Evolutionary conservation across 1,140 invertebrate genomes (phyloP).

Genomic region (Hestina assimilis): DNA sequence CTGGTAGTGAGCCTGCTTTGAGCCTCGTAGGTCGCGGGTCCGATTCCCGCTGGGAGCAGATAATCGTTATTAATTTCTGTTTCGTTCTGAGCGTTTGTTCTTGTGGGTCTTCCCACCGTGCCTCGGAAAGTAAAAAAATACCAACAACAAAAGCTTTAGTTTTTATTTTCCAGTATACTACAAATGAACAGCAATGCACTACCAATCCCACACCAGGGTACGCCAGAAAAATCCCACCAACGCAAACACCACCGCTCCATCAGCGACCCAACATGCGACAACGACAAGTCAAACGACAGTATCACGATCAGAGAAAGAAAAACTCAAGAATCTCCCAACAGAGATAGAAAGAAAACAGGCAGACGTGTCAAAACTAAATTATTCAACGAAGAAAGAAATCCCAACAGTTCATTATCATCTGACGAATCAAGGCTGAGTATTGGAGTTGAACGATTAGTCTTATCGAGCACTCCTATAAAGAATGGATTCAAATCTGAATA

Average conservation of each 20-base stretch:
- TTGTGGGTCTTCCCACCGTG: no score
- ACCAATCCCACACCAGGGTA: slow-evolving; percentile 50
- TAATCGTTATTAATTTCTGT: no score
- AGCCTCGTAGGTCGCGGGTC: no score
- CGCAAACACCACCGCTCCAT: slow-evolving; percentile 59
- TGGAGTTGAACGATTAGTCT: slow-evolving; percentile 50
- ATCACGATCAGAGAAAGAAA: slow-evolving; percentile 47
- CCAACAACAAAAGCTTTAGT: no score
- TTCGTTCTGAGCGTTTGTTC: no score
- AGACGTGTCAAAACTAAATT: slow-evolving; percentile 63
- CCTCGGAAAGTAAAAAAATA: no score
- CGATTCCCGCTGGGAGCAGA: no score
- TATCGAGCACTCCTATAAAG: slow-evolving; percentile 65
- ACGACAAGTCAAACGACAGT: slow-evolving; percentile 51
- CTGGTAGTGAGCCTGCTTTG: no score
- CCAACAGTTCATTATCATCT: slow-evolving; percentile 45
- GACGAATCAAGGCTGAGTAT: slow-evolving; percentile 58
- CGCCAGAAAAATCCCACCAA: slow-evolving; percentile 52
- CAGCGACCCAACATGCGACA: slow-evolving; percentile 63
- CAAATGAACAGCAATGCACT: slow-evolving; percentile 58
- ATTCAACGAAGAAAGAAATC: slow-evolving; percentile 56
- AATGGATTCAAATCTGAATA: slow-evolving; percentile 77
- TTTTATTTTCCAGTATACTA: slow-evolving; percentile 49
- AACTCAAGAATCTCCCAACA: slow-evolving; percentile 60
- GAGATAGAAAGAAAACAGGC: slow-evolving; percentile 50